Conservation (phyloP, 1,140 invertebrate genomes). For the Drosophila lacertosa region DNA sequence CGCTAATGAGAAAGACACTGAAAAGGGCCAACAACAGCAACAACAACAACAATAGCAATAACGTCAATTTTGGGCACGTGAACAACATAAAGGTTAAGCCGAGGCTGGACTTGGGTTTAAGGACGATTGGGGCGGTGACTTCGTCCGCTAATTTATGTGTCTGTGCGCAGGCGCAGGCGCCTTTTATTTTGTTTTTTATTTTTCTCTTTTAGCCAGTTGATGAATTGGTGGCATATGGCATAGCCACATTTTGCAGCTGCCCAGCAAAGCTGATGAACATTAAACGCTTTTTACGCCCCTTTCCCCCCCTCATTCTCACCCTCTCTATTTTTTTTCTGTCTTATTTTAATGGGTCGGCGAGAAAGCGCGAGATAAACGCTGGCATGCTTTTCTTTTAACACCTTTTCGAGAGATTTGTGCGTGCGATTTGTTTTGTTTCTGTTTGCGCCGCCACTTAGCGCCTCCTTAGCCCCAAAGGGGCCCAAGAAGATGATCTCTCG, state of each 20-base stretch:
- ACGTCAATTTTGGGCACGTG: constrained; percentile 50
- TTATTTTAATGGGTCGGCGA: constrained; percentile 62
- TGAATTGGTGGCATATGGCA: constrained; percentile 56
- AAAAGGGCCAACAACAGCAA: constrained; percentile 31
- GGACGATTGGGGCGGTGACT: constrained; percentile 28
- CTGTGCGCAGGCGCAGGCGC: constrained; percentile 18
- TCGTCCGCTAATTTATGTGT: constrained; percentile 55
- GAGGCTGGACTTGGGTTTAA: constrained; percentile 15
- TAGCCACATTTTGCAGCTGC: constrained; percentile 59
- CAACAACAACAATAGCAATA: constrained; percentile 35
- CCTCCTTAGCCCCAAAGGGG: constrained; percentile 61
- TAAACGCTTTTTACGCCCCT: background rate
- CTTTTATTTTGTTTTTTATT: too few relatives aligned
- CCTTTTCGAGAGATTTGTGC: constrained; percentile 79
- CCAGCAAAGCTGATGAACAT: constrained; percentile 7
- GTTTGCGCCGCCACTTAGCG: constrained; percentile 75
- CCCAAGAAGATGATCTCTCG: constrained; percentile 29
- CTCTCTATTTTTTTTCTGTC: constrained; percentile 20
- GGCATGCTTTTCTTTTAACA: constrained; percentile 78
- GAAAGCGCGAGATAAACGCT: constrained; percentile 63
- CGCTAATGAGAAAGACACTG: constrained; percentile 74
- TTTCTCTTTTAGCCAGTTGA: constrained; percentile 38
- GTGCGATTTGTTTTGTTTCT: constrained; percentile 60
- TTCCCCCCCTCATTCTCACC: background rate
- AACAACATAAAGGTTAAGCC: constrained; percentile 35